Evolutionary conservation across 2,888 invertebrate genomes (phyloP).

Genomic region (Anoplius nigerrimus): DNA sequence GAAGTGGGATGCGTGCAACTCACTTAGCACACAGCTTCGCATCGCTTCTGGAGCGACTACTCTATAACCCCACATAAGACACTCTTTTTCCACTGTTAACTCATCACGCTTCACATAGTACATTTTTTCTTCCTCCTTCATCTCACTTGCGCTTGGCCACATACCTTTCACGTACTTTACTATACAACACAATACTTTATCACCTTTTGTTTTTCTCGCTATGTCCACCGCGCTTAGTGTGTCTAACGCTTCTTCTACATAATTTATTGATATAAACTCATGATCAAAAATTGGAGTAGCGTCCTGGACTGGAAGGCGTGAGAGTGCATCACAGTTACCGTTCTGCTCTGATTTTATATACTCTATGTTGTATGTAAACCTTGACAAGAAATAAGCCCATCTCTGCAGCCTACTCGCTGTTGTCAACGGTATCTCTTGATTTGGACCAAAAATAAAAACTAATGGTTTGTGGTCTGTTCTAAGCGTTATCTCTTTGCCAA

Average conservation of each 20-base stretch:
- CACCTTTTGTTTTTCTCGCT: slow-evolving; percentile 24
- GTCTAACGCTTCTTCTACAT: slow-evolving; percentile 23
- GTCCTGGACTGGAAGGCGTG: neutral
- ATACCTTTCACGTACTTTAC: slow-evolving; percentile 23
- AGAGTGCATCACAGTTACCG: slow-evolving; percentile 21
- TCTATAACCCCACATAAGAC: too few species aligned
- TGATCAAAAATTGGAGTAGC: neutral
- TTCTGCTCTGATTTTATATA: slow-evolving; percentile 7
- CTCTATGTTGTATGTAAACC: too few species aligned
- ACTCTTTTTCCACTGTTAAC: too few species aligned
- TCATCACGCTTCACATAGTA: slow-evolving; percentile 11
- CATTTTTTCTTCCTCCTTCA: slow-evolving; percentile 9
- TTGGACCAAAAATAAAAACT: slow-evolving; percentile 19
- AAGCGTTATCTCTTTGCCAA: slow-evolving; percentile 23
- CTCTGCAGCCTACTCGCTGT: slow-evolving; percentile 31
- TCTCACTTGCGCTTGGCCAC: slow-evolving; percentile 23
- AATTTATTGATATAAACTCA: slow-evolving; percentile 29
- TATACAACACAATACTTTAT: slow-evolving; percentile 18
- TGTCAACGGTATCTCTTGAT: slow-evolving; percentile 29
- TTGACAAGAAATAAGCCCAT: slow-evolving; percentile 35
- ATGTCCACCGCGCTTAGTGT: slow-evolving; percentile 22
- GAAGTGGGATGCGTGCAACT: slow-evolving; percentile 40
- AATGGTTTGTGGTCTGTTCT: slow-evolving; percentile 34
- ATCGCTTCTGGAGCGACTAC: slow-evolving; percentile 34
- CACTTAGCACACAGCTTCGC: slow-evolving; percentile 27